Evolutionary conservation across 2,113 vertebrate genomes (phyloP), one percentile per base, ranked within the genome.

Genomic region (Prietella phreatophila): DNA sequence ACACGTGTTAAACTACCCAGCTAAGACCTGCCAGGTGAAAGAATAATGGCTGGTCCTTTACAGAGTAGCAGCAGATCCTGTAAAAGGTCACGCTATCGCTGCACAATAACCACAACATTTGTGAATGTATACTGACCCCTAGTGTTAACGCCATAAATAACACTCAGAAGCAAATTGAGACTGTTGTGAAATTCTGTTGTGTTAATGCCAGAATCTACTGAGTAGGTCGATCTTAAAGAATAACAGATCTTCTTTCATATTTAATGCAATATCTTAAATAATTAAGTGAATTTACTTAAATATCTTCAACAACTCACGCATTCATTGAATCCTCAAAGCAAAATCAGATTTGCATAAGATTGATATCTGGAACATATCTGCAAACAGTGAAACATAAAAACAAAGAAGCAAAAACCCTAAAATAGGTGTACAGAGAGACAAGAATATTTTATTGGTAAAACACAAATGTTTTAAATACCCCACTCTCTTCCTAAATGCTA

Each of bases 81-180:
- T 56, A 75, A 82, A 83, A 61, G 53, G 36, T 75, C 65, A 83
- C 2, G 25, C 71, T 50, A 67, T 56, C 63, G 36, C 63, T 42
- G 30, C 30, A 61, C 30, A 55, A 65, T 84, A 67, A 84, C 61
- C 20, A 30, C 53, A 71, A 60, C 61, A 69, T 84, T 50, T 80
- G 53, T 89, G 81, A 58, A 75, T 84, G 83, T 84, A 81, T 80
- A 84, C 71, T 84, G 81, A 80, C 85, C 73, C 86, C 80, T 84
- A 71, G 82, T 88, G 87, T 75, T 63, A 79, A 80, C 58, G 36
- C 60, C 27, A 1, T 55, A 83, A 36, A 78, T 39, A 67, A 30
- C 27, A 69, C 20, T 78, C 25, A 22, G 14, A 86, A 65, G 58
- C 36, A 84, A 47, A 50, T 22, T n/a, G 69, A 63, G 63, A 30